A percentile compares a stretch with the other conserved stretches of the same genome.
These are phyloP conservation scores for Ceryle rudis DNA, from an alignment of 2,797 vertebrate genomes.

Conservation along the genomic window DNA sequence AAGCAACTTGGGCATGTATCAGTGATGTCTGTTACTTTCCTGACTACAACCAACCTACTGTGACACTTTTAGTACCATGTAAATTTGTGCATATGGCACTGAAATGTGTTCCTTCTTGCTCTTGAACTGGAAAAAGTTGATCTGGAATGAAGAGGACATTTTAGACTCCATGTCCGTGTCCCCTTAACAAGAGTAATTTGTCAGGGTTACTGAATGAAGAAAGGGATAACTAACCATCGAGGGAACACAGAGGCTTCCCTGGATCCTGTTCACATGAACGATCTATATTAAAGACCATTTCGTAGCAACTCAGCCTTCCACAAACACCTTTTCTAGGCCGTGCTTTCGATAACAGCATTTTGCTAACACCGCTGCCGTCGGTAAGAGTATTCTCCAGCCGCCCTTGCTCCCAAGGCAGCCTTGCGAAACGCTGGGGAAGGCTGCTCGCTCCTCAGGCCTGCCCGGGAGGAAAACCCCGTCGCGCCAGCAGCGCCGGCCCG, in stretches of 20 bases:
- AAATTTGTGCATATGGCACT: neutral
- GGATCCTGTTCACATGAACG: neutral
- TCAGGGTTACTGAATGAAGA: neutral
- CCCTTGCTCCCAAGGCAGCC: neutral
- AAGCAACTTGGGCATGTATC: accelerated
- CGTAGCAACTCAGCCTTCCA: neutral
- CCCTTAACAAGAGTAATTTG: neutral
- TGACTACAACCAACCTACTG: neutral
- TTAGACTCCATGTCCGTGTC: neutral
- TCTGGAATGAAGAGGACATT: neutral
- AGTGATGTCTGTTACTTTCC: neutral
- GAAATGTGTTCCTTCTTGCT: neutral
- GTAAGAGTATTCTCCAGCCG: neutral
- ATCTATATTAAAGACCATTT: neutral
- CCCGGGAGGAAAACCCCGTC: neutral
- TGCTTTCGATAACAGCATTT: neutral
- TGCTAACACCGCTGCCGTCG: neutral
- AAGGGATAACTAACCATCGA: accelerated
- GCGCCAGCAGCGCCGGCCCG: neutral
- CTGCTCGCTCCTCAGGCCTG: neutral
- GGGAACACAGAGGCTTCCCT: neutral
- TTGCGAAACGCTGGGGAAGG: neutral
- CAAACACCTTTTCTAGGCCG: neutral
- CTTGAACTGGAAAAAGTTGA: neutral
- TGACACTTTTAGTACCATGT: neutral